Conservation (phyloP, 2,888 invertebrate genomes). For the Aporophyla nigra region DNA sequence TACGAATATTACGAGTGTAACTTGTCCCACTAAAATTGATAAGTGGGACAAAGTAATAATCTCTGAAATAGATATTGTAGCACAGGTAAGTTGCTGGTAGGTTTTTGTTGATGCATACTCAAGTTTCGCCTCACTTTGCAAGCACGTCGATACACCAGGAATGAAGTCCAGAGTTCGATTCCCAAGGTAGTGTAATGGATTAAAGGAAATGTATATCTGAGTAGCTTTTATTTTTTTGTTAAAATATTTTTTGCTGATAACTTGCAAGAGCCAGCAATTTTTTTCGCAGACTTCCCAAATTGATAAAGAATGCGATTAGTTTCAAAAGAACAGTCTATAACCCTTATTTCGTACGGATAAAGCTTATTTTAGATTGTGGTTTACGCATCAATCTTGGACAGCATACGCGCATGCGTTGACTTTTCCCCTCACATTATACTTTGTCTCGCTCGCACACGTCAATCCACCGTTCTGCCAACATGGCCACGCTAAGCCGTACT, state of each 20-base stretch:
- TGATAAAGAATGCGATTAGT: slow-evolving; percentile 19
- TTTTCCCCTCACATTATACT: slow-evolving; percentile 31
- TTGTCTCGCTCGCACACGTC: slow-evolving; percentile 77
- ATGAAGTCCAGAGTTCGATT: not conserved
- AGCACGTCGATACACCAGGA: not conserved
- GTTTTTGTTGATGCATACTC: not conserved
- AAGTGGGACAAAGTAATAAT: not conserved
- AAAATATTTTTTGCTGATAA: not conserved
- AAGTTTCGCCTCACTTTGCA: not conserved
- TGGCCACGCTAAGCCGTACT: slow-evolving; percentile 88
- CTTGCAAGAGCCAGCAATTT: no score
- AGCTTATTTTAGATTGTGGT: slow-evolving; percentile 22
- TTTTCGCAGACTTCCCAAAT: slow-evolving; percentile 11
- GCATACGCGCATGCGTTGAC: slow-evolving; percentile 70
- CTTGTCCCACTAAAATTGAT: not conserved
- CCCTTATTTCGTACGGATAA: accelerated
- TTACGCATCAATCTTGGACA: slow-evolving; percentile 28
- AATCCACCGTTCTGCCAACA: slow-evolving; percentile 87
- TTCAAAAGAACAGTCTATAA: not conserved
- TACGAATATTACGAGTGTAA: not conserved
- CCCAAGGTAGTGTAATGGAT: not conserved
- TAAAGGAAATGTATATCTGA: not conserved
- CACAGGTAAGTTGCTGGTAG: not conserved
- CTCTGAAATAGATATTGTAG: not conserved
- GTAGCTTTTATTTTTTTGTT: not conserved